Base-by-base conservation (phyloP, 2,797 vertebrate genomes). In the Amphiprion clarkii region DNA sequence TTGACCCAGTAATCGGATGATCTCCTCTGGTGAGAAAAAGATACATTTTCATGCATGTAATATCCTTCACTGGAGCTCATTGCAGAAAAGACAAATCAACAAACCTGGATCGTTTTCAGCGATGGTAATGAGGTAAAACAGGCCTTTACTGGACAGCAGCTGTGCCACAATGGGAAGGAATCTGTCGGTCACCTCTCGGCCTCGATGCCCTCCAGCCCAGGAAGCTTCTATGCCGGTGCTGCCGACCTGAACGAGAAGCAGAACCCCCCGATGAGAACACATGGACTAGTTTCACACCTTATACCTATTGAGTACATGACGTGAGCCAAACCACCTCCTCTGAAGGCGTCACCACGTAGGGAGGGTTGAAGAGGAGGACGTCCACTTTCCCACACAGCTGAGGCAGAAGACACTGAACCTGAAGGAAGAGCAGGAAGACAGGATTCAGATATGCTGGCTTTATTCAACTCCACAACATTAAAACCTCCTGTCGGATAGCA, bases 321-420 rank as follows among this genome's bases (percentile, higher is more conserved):
- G 9, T 2, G 9, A 49, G n/a, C 31, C 33, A 0, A 17, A 60
- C 61, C 88, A 99, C 98, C 97, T 99, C 98, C 76, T 96, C 96
- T 74, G 97, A 94, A 3, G 97, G 95, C 2, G 98, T 99, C 79
- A 96, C 96, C 46, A 99, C 98, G 0, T 99, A 99, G 0, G 98
- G 98, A 19, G 98, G 98, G 78, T 99, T 99, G 89, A 99, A 99
- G 3, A 99, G 83, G 52, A 99, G 93, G 13, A 99, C 92, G 12
- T 99, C 97, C 73, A 99, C 96, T 59, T 96, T 93, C 31, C 94
- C 96, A 59, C 93, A 88, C 70, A 99, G 63, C 72, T 96, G 94
- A 9, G 97, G 96, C 75, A 96, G 86, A 39, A 99, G 89, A 86
- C 95, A 91, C 78, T 95, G 84, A 49, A 95, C 96, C 97, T 99